phyloP scores from a whole-genome alignment of 2,797 vertebrate species.

The Oreochromis mossambicus region DNA sequence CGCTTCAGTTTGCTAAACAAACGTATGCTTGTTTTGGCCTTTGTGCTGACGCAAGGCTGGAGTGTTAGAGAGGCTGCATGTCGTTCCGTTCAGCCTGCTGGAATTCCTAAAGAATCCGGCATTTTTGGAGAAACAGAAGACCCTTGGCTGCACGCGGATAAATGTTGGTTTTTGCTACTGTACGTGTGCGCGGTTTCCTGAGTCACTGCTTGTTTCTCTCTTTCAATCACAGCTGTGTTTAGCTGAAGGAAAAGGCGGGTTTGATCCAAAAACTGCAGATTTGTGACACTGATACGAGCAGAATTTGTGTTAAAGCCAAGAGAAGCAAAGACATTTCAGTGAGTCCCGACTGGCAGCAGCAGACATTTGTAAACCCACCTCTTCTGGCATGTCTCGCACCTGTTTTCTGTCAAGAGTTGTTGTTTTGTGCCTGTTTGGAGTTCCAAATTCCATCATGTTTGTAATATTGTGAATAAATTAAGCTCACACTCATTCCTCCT shows the following conservation, averaged over 20 bases:
- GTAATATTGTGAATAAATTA: slow-evolving; percentile 78
- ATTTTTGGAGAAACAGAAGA: slow-evolving; percentile 8
- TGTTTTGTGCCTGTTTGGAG: slow-evolving; percentile 57
- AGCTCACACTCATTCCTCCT: slow-evolving; percentile 31
- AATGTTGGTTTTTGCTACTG: not conserved
- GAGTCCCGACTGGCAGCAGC: not conserved
- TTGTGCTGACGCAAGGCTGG: slow-evolving; percentile 38
- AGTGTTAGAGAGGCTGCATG: slow-evolving; percentile 23
- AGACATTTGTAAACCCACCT: slow-evolving; percentile 13
- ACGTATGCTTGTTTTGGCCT: slow-evolving; percentile 65
- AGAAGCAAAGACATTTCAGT: slow-evolving; percentile 5
- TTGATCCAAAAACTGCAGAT: not conserved
- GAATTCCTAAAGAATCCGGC: slow-evolving; percentile 37
- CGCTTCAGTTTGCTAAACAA: slow-evolving; percentile 63
- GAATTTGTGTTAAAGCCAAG: slow-evolving; percentile 6
- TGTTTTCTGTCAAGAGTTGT: slow-evolving; percentile 14
- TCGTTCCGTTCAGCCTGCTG: slow-evolving; percentile 39
- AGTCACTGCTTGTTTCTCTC: not conserved
- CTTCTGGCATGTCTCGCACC: not conserved
- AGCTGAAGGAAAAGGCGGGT: not conserved
- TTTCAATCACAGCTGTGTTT: slow-evolving; percentile 28
- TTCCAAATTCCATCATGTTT: slow-evolving; percentile 64
- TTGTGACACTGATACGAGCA: not conserved
- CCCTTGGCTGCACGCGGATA: not conserved
- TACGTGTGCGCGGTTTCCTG: not conserved